phyloP scores from a whole-genome alignment of 2,888 invertebrate species.

The Ellobium chinense region DNA sequence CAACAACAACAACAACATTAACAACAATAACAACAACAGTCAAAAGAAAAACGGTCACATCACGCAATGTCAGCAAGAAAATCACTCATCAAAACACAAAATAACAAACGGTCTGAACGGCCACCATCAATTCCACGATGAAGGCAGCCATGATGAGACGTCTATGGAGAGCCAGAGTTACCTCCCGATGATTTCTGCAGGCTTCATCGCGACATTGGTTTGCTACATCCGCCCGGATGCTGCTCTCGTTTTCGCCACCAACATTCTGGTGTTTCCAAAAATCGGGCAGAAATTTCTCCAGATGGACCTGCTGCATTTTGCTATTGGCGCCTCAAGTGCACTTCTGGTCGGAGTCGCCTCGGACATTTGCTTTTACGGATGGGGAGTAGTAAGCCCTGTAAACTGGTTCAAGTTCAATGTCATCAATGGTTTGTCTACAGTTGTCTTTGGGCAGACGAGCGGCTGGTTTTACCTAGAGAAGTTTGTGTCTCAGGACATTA shows the following conservation, averaged over 20 bases:
- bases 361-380: constrained; percentile 60
- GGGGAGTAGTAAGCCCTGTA: constrained; percentile 62
- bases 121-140: too few relatives aligned
- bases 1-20: background rate
- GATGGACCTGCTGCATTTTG: background rate
- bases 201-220: constrained; percentile 21
- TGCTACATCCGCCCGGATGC: constrained; percentile 65
- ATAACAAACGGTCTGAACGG: background rate
- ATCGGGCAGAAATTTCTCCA: background rate
- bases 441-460: constrained; percentile 53
- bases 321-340: constrained; percentile 52
- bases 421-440: constrained; percentile 48
- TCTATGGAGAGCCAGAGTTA: background rate
- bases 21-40: background rate
- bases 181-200: background rate
- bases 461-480: constrained; percentile 44
- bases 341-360: constrained; percentile 56
- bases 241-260: constrained; percentile 36
- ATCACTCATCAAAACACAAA: background rate
- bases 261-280: background rate
- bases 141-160: background rate
- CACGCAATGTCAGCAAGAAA: too few relatives aligned
- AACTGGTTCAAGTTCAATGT: constrained; percentile 72
- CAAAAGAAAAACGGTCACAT: background rate
- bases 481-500: background rate